Base-by-base conservation (phyloP, 2,113 vertebrate species). In the Oostethus manadensis region DNA sequence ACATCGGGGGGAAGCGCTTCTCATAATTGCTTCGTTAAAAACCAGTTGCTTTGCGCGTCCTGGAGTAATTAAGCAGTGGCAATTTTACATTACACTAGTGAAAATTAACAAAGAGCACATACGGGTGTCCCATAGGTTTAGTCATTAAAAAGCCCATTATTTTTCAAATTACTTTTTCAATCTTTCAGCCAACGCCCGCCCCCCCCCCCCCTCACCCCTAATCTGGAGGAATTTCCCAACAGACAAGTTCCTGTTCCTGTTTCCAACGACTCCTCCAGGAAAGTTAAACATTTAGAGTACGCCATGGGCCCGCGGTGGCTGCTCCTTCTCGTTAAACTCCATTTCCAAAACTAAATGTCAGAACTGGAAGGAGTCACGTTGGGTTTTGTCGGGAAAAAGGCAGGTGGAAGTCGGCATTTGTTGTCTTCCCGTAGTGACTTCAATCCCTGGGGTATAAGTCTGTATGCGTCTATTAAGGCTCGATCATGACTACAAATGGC, bases 101-200 rank as follows among this genome's bases (percentile, higher is more conserved):
- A 91, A 91, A 92, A 91, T 90, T 88, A 92, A 90, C 88, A 92
- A 91, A 92, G 88, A 90, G 87, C 90, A 92, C 89, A 92, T 91
- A 88, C 89, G 90, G 88, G 89, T 88, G 89, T 92, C 90, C 89
- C 89, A 87, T 85, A 91, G 90, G 89, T 90, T 90, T 89, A 90
- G 90, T 92, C 90, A 92, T 92, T 92, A 92, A 90, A 92, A 92
- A 92, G 88, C 88, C 90, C 90, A 91, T 92, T 92, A 92, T 92
- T 92, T 92, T 92, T 92, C 89, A 90, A 92, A 92, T 92, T 90
- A 91, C 90, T 92, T 91, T 89, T 89, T 91, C 89, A 90, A 88
- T 92, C 90, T 91, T 90, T 91, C 85, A 88, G 88, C 87, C 87
- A n/a, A 9, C 35, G 5, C 23, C 23, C 5, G 3, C 23, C 23